Conservation (phyloP, 2,113 vertebrate species). For the Girardinichthys multiradiatus region DNA sequence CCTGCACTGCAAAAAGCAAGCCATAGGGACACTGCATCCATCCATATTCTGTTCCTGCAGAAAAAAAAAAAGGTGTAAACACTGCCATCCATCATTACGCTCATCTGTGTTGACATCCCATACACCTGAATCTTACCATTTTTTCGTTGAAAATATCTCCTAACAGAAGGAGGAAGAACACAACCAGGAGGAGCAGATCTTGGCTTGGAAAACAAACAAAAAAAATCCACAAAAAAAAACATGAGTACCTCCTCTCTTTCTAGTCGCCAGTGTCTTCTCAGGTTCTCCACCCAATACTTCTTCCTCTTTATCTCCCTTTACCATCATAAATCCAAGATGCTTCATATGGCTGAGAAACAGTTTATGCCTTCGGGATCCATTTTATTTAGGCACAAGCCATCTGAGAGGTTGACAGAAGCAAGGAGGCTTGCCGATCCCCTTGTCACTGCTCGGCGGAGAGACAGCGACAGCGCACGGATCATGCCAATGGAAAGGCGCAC, state of each 20-base stretch:
- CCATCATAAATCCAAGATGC: constrained; percentile 42
- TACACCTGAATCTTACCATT: constrained; percentile 59
- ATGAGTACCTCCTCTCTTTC: constrained; percentile 33
- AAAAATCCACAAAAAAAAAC: constrained; percentile 19
- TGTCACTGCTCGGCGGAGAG: constrained; percentile 36
- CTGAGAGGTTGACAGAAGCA: constrained; percentile 7
- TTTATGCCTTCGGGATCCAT: constrained; percentile 31
- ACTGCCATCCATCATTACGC: constrained; percentile 28
- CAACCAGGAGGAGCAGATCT: constrained; percentile 14
- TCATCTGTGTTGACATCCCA: neutral
- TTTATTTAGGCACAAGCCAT: constrained; percentile 31
- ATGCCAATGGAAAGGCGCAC: constrained; percentile 71
- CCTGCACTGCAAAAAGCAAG: constrained; percentile 6
- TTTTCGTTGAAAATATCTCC: constrained; percentile 47
- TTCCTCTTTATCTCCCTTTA: constrained; percentile 21
- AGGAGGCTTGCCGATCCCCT: constrained; percentile 1
- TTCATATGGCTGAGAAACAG: constrained; percentile 23
- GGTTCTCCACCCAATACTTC: constrained; percentile 3
- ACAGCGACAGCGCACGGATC: constrained; percentile 45
- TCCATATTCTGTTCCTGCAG: constrained; percentile 14
- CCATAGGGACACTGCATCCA: constrained; percentile 8
- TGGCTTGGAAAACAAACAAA: constrained; percentile 34
- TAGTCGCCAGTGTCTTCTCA: constrained; percentile 21
- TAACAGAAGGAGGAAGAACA: constrained; percentile 29
- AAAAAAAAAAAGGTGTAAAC: constrained; percentile 31